Evolutionary conservation across 2,888 invertebrate genomes (phyloP).

Genomic region (Ormia ochracea): DNA sequence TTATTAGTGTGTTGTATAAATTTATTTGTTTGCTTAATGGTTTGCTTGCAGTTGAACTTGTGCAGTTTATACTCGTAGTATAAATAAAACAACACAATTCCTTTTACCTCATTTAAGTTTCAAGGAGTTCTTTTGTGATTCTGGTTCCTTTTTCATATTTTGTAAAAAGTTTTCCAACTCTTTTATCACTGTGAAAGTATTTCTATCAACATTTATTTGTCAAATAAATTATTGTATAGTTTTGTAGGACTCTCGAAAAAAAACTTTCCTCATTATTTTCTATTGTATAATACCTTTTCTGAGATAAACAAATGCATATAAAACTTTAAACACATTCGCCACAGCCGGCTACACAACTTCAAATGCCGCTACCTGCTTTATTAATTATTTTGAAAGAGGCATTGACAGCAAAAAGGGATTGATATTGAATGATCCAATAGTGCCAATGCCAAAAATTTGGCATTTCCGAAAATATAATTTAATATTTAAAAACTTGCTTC

Average conservation of each 20-base stretch:
- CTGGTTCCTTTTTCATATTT: neutral
- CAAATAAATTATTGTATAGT: neutral
- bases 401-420: too few species aligned
- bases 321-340: too few species aligned
- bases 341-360: too few species aligned
- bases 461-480: too few species aligned
- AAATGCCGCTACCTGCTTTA: too few species aligned
- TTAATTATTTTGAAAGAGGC: too few species aligned
- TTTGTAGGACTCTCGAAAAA: neutral
- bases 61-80: conserved; percentile 25
- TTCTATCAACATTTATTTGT: neutral
- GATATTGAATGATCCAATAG: too few species aligned
- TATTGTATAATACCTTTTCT: neutral
- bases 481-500: too few species aligned
- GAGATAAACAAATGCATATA: neutral
- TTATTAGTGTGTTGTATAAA: neutral
- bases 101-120: conserved; percentile 48
- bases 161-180: neutral
- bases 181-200: neutral
- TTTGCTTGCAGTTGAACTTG: conserved; percentile 24
- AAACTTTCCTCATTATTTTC: conserved; percentile 13
- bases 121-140: conserved; percentile 20
- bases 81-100: conserved; percentile 24
- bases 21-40: conserved; percentile 6
- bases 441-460: too few species aligned